Evolutionary conservation across 2,888 invertebrate genomes (phyloP), one percentile per base, ranked within the genome.

Genomic region (Hesperia comma): DNA sequence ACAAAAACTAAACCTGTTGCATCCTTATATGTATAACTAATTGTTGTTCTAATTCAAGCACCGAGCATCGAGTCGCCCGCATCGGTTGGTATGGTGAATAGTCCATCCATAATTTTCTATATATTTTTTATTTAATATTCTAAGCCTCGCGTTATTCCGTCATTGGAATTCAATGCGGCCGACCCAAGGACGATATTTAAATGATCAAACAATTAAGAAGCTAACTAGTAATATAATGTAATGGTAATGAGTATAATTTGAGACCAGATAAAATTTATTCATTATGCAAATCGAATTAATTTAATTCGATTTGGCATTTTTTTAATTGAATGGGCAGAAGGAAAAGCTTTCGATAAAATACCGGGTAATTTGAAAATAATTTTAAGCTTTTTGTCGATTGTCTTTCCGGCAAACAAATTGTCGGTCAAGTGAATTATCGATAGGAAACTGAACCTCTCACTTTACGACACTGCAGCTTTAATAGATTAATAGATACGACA

Each of bases 1-100:
- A 41, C 40, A 53, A 61, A 61, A 61, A 61, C 19, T 7, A 14
- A 61, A 53, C 61, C 61, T 12, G 40, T 54, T 26, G 61, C 53
- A 51, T 61, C 51, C 41, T 61, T 61, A 21, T 21, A 26, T 26
- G 26, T 26, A n/a, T n/a, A 53, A 40, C 61, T 43, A 57, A 57
- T 57, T 57, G 56, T 14, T 40, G 26, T 43, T 57, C 57, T 57
- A 57, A 57, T 57, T 55, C 57, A n/a, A 57, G 26, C 40, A 10
- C 1, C 15, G 4, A 7, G 43, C 43, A n/a, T 46, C 7, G 15
- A 46, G 3, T 2, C 10, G 37, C 8, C 37, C 2, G 37, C 37
- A 37, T 12, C 10, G 10, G 37, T 10, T 33, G 10, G 7, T 33
- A 12, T 10, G 3, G 10, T 12, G 12, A 8, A 8, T 12, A 10